Percentiles rank a stretch among this genome's conserved stretches.
These are phyloP conservation scores for Xestia ashworthii DNA, from an alignment of 2,888 invertebrate genomes.

Conservation along the genomic window DNA sequence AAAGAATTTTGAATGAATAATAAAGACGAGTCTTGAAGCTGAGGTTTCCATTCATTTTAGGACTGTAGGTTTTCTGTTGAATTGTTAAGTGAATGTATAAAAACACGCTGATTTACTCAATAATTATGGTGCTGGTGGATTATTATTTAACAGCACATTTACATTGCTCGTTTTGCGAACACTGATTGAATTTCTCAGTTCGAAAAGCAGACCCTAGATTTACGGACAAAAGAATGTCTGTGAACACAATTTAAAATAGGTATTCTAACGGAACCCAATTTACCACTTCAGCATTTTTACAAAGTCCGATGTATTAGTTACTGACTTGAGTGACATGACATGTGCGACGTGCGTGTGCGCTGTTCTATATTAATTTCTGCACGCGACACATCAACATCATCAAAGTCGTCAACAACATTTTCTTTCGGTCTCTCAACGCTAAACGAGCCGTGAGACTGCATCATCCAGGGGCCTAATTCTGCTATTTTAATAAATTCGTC, in stretches of 20 bases:
- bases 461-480: too few species aligned
- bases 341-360: background rate
- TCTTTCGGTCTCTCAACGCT: background rate
- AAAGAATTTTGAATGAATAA: slow-evolving; percentile 30
- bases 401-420: too few species aligned
- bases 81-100: background rate
- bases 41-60: background rate
- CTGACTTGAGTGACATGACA: background rate
- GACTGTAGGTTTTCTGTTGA: background rate
- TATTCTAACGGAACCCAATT: background rate
- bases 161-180: too few species aligned
- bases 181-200: too few species aligned
- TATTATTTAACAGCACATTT: background rate
- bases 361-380: slow-evolving; percentile 16
- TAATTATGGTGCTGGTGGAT: background rate
- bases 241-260: background rate
- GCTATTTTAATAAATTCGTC: too few species aligned
- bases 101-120: background rate
- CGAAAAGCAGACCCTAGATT: background rate
- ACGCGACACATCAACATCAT: background rate
- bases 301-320: background rate
- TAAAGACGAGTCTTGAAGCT: slow-evolving; percentile 7
- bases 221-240: background rate
- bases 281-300: background rate
- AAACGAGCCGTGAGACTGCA: background rate